Evolutionary conservation across 2,113 vertebrate species (phyloP), one percentile per base, ranked within the genome.

Genomic region (Bufo gargarizans): DNA sequence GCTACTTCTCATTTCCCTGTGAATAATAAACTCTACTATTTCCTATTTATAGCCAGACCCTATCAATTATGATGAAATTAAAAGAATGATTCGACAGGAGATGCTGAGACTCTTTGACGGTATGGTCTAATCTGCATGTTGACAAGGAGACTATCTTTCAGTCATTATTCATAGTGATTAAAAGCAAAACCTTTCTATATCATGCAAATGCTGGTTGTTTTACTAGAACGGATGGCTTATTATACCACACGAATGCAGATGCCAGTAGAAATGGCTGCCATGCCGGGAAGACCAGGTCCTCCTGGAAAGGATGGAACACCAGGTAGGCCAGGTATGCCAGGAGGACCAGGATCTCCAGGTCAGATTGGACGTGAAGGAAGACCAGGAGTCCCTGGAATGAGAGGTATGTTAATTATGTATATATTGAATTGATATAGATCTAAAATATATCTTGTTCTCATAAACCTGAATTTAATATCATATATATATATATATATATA

Each of bases 61-160:
- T 61, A 95, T 99, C 85, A 99, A 98, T 92, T 98, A 99, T 4
- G 98, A 99, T 81, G 97, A 99, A 89, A 94, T 99, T 94, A 97
- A 95, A 93, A 94, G 95, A 91, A 98, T 98, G 94, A 97, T 99
- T 92, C 96, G 96, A 61, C 98, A 99, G 92, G 97, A 99, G 93
- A 96, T 99, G 89, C 95, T 94, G 90, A 99, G 98, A 93, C 96
- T 99, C 90, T 98, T 99, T 91, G 98, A 99, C 5, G 97, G 98
- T 99, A 94, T 94, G 92, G 43, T 76, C 17, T 49, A 8, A 10
- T 50, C n/a, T 76, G 47, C 45, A 49, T 49, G 47, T 76, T 76
- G 16, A 49, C 47, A 74, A 45, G 12, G 33, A 71, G 11, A 43
- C 12, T 13, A 74, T 43, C 4, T 19, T n/a, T 10, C 63, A 72